A percentile compares a stretch with the other conserved stretches of the same genome.
phyloP scores from a whole-genome alignment of 2,888 invertebrate species.

The Oxystoma pomonae region DNA sequence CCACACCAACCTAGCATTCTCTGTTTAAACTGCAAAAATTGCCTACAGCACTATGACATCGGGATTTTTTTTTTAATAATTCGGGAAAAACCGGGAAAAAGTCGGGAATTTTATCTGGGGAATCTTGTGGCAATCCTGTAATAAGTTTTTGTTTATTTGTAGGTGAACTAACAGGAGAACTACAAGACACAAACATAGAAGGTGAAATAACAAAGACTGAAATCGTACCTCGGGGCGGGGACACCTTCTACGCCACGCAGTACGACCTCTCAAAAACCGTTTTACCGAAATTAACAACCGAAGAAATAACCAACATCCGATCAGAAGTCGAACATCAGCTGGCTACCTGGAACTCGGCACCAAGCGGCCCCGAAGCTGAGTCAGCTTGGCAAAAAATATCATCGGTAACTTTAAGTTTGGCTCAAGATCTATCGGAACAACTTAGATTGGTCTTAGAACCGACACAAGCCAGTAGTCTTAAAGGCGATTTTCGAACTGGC shows the following conservation, averaged over 20 bases:
- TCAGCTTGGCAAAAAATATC: slow-evolving; percentile 61
- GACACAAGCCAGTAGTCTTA: slow-evolving; percentile 84
- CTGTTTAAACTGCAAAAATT: too few species aligned
- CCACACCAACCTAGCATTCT: too few species aligned
- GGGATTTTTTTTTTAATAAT: too few species aligned
- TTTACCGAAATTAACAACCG: slow-evolving; percentile 32
- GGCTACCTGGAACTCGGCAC: slow-evolving; percentile 48
- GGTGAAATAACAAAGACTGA: slow-evolving; percentile 69
- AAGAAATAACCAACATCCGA: slow-evolving; percentile 49
- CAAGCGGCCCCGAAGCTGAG: slow-evolving; percentile 48
- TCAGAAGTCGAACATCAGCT: slow-evolving; percentile 51
- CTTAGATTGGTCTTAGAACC: slow-evolving; percentile 93
- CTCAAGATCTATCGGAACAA: slow-evolving; percentile 88
- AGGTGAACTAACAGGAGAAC: slow-evolving; percentile 41
- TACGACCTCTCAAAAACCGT: slow-evolving; percentile 34
- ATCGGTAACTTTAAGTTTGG: slow-evolving; percentile 57
- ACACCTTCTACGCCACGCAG: slow-evolving; percentile 74
- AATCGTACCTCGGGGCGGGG: slow-evolving; percentile 62
- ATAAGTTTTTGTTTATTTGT: too few species aligned
- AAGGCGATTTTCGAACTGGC: slow-evolving; percentile 95
- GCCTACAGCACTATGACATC: too few species aligned
- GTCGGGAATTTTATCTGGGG: too few species aligned
- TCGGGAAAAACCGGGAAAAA: too few species aligned
- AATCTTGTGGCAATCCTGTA: too few species aligned
- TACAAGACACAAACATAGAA: slow-evolving; percentile 60